Evolutionary conservation across 2,888 invertebrate species (phyloP).

Genomic region (Drosophila prolongata): DNA sequence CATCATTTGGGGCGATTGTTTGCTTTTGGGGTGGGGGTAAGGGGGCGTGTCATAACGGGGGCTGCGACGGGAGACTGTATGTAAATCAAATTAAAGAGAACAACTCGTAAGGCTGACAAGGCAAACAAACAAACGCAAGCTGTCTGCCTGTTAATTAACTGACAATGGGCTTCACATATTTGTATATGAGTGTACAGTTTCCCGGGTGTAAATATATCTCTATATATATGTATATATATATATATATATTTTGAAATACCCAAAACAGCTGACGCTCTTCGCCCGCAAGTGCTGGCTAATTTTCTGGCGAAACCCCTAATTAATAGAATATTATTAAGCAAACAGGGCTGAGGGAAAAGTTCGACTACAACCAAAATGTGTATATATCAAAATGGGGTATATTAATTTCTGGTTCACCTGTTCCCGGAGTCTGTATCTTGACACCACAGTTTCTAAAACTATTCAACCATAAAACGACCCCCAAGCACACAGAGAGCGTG

Average conservation of each 20-base stretch:
- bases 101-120: slow-evolving; percentile 45
- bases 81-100: slow-evolving; percentile 66
- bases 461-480: slow-evolving; percentile 73
- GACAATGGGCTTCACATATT: slow-evolving; percentile 54
- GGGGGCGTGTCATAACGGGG: slow-evolving; percentile 9
- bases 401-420: slow-evolving; percentile 48
- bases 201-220: neutral
- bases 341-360: slow-evolving; percentile 42
- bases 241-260: slow-evolving; percentile 3
- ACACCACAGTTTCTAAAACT: slow-evolving; percentile 65
- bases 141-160: slow-evolving; percentile 71
- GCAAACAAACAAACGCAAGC: slow-evolving; percentile 35
- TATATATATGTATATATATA: neutral
- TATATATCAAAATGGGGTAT: slow-evolving; percentile 13
- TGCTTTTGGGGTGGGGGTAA: neutral
- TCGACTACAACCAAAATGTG: slow-evolving; percentile 60
- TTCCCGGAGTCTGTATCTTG: slow-evolving; percentile 43
- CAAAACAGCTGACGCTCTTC: slow-evolving; percentile 6
- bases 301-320: slow-evolving; percentile 75
- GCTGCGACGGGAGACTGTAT: slow-evolving; percentile 28
- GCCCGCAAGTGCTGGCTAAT: slow-evolving; percentile 74
- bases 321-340: slow-evolving; percentile 78
- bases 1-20: slow-evolving; percentile 21
- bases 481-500: slow-evolving; percentile 14
- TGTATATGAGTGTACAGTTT: slow-evolving; percentile 2